These are phyloP conservation scores for Decapterus maruadsi DNA, from an alignment of 2,797 vertebrate species.

Conservation along the genomic window DNA sequence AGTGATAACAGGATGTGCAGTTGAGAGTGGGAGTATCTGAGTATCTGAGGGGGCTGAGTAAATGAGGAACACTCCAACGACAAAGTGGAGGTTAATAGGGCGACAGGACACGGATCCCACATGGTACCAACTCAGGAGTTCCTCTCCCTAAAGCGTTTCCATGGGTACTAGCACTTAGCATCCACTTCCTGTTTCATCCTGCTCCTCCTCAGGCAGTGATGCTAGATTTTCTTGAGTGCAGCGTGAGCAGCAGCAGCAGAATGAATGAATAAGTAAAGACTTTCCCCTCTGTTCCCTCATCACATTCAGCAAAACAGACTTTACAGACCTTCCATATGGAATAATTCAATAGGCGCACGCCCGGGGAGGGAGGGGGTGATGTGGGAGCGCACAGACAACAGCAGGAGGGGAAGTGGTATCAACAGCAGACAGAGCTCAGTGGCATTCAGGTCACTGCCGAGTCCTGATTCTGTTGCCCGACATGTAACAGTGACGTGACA, in stretches of 20 bases:
- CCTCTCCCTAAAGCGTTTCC: constrained; percentile 52
- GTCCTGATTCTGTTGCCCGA: constrained; percentile 45
- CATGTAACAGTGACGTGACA: constrained; percentile 19
- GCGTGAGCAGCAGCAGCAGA: constrained; percentile 42
- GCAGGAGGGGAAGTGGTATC: constrained; percentile 17
- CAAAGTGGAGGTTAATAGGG: constrained; percentile 37
- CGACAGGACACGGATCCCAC: neutral
- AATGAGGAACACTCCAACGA: constrained; percentile 28
- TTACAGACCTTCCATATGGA: constrained; percentile 64
- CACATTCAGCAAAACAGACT: constrained; percentile 57
- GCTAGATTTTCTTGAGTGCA: constrained; percentile 59
- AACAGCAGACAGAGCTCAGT: constrained; percentile 25
- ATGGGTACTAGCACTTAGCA: constrained; percentile 69
- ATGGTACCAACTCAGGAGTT: constrained; percentile 25
- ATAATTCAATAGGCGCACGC: constrained; percentile 54
- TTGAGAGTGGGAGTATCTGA: constrained; percentile 30
- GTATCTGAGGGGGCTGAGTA: neutral
- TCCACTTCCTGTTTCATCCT: constrained; percentile 74
- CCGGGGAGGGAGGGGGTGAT: constrained; percentile 9
- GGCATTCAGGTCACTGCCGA: constrained; percentile 1
- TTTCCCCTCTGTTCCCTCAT: constrained; percentile 53
- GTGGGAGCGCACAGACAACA: constrained; percentile 23
- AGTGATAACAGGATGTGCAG: constrained; percentile 56
- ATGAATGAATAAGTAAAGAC: constrained; percentile 77
- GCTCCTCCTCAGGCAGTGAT: constrained; percentile 38